Percentiles rank a stretch among this genome's conserved stretches.
Evolutionary conservation across 2,888 invertebrate species (phyloP).

Genomic region (Apotomis capreana): DNA sequence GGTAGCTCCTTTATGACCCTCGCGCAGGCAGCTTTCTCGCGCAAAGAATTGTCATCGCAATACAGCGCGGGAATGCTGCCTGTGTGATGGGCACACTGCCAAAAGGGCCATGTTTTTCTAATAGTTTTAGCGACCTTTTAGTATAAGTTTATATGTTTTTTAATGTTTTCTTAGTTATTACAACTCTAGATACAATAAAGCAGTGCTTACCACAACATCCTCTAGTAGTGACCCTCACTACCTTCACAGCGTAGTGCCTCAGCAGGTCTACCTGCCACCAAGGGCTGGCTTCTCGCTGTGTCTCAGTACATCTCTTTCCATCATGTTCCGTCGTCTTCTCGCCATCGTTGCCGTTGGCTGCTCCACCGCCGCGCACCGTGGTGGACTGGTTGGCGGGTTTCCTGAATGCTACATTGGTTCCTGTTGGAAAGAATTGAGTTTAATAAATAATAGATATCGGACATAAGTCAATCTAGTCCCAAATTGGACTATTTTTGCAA

Average conservation of each 20-base stretch:
- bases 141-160: too few species aligned
- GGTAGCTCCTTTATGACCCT: too few species aligned
- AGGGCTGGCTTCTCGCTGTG: constrained; percentile 93
- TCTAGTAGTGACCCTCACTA: constrained; percentile 92
- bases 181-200: neutral
- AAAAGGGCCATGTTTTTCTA: too few species aligned
- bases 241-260: constrained; percentile 91
- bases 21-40: too few species aligned
- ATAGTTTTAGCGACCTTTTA: too few species aligned
- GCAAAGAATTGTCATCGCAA: too few species aligned
- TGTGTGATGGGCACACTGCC: too few species aligned
- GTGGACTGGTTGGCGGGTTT: constrained; percentile 96
- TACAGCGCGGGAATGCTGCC: too few species aligned
- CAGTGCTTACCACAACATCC: constrained; percentile 87
- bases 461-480: neutral
- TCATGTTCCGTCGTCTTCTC: constrained; percentile 93
- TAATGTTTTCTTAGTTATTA: too few species aligned
- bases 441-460: neutral
- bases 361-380: constrained; percentile 91
- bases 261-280: constrained; percentile 97
- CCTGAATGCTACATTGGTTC: constrained; percentile 92
- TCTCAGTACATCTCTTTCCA: constrained; percentile 94
- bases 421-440: constrained; percentile 65
- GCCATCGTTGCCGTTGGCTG: constrained; percentile 94
- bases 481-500: too few species aligned